Percentiles rank a stretch among this genome's conserved stretches.
These are phyloP conservation scores for Patiria miniata DNA, from an alignment of 35 echinoderm and acorn worm genomes.

Conservation along the genomic window DNA sequence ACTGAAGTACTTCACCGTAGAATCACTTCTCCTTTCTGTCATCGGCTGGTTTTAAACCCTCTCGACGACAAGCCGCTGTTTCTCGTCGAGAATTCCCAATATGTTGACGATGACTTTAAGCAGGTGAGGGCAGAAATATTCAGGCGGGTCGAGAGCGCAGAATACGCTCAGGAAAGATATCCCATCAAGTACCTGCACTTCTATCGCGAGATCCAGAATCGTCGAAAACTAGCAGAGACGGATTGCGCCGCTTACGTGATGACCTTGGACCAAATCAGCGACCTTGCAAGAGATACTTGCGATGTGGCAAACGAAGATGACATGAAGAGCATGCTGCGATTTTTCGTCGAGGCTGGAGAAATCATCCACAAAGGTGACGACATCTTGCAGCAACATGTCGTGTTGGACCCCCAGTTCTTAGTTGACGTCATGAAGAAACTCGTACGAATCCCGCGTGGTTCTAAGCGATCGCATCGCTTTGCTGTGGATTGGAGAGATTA, in stretches of 20 bases:
- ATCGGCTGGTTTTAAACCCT: slow-evolving; percentile 29
- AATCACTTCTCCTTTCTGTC: slow-evolving; percentile 14
- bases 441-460: not conserved
- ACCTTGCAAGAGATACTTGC: not conserved
- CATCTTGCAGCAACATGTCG: slow-evolving; percentile 10
- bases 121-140: slow-evolving; percentile 1
- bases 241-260: not conserved
- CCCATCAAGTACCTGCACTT: slow-evolving; percentile 32
- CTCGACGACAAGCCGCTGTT: slow-evolving; percentile 9
- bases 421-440: slow-evolving; percentile 49
- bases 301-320: not conserved
- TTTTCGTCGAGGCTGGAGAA: slow-evolving; percentile 31
- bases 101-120: not conserved
- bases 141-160: not conserved
- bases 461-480: not conserved
- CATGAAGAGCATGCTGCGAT: not conserved
- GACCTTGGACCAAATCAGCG: not conserved
- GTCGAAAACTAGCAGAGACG: not conserved
- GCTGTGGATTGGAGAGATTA: slow-evolving; percentile 10
- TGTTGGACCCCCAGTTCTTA: slow-evolving; percentile 47
- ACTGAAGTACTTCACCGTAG: not conserved
- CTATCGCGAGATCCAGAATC: not conserved
- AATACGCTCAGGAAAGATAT: not conserved
- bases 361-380: slow-evolving; percentile 41
- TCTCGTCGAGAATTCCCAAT: slow-evolving; percentile 35